Percentiles rank a stretch among this genome's conserved stretches.
Conservation (phyloP, 2,113 vertebrate species). For the Onychostruthus taczanowskii region DNA sequence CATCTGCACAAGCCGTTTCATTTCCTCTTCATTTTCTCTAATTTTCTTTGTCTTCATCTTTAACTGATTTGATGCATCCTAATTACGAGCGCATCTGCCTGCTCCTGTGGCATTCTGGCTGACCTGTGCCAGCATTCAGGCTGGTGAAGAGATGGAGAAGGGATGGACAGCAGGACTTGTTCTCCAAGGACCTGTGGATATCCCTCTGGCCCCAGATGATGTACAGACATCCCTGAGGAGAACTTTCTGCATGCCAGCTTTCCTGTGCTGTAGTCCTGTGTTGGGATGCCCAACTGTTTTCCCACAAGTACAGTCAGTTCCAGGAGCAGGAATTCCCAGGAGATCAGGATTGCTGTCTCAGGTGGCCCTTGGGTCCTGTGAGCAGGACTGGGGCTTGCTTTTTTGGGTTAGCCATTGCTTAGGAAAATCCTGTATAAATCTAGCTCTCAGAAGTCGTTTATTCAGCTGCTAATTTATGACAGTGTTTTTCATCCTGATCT, state of each 20-base stretch:
- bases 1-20: neutral
- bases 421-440: neutral
- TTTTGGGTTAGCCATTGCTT: accelerated
- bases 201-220: neutral
- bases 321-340: neutral
- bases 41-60: conserved; percentile 50
- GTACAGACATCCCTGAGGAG: neutral
- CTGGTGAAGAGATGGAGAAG: neutral
- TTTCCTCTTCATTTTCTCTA: conserved; percentile 33
- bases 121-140: neutral
- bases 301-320: accelerated
- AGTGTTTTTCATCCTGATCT: neutral
- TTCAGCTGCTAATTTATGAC: neutral
- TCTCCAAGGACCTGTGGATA: neutral
- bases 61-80: neutral
- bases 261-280: neutral
- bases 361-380: accelerated
- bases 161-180: neutral
- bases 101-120: neutral
- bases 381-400: neutral
- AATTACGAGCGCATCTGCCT: neutral
- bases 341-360: neutral
- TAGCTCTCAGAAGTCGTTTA: neutral
- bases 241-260: accelerated
- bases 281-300: neutral